Evolutionary conservation across 2,888 invertebrate genomes (phyloP), one percentile per base, ranked within the genome.

Genomic region (Ochropleura plecta): DNA sequence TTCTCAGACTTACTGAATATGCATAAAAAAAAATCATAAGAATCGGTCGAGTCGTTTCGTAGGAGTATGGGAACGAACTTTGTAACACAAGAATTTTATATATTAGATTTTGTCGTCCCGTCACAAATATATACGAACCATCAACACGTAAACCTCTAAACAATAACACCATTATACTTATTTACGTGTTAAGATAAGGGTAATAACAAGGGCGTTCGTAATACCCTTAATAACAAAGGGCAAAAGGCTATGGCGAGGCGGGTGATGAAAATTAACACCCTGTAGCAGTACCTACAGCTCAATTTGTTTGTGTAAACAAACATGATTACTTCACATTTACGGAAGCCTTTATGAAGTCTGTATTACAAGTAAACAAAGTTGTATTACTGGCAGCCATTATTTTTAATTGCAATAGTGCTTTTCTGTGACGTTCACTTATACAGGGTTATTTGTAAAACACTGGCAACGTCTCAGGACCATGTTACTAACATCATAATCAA

Each of bases 251-350:
- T 49, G 30, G 30, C 53, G 66, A 10, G 40, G 12, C 9, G 62
- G 42, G 49, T 81, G 49, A 68, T 57, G 78, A 73, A 66, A 63
- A 70, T 62, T 30, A 81, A 78, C 81, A 71, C 16, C 46, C 64
- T 59, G 57, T 44, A 18, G 49, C 55, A 57, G 14, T 44, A 14
- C 30, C 55, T 51, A 77, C 51, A 49, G 44, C 71, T 79, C 62
- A 79, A 72, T 83, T 79, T 67, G 66, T 79, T 79, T 62, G 71
- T 63, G 71, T 67, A 71, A 71, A 82, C 79, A 80, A 81, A 69
- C 55, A 68, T 78, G 68, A 69, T 81, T 68, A 46, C 51, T 14
- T 44, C 44, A 20, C 63, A 62, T 48, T 76, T 62, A 51, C 57
- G 30, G 3, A 46, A 78, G 40, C 40, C 55, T 71, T 63, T 18